A percentile compares a stretch with the other conserved stretches of the same genome.
These are phyloP conservation scores for Megaptera novaeangliae DNA, from an alignment of 2,113 vertebrate genomes.

Conservation along the genomic window DNA sequence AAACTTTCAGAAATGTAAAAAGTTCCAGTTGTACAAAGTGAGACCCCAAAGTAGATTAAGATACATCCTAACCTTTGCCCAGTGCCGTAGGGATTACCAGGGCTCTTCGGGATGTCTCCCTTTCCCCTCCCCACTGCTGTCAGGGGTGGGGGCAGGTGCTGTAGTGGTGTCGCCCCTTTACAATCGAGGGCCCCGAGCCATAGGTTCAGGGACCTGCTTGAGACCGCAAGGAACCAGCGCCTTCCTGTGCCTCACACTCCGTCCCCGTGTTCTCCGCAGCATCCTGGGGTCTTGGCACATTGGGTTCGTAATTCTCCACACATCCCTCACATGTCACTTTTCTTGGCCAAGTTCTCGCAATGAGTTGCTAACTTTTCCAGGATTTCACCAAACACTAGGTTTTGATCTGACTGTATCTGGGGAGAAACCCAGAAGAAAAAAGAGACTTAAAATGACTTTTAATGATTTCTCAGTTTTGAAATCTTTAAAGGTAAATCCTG, in stretches of 20 bases:
- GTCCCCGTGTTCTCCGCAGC: fast-evolving
- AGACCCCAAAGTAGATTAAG: background rate
- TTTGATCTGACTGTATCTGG: background rate
- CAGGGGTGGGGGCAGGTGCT: background rate
- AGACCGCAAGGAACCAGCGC: fast-evolving
- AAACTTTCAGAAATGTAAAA: conserved; percentile 5
- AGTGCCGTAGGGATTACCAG: background rate
- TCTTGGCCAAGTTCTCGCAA: background rate
- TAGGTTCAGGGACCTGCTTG: background rate
- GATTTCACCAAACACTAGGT: background rate
- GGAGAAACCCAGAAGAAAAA: background rate
- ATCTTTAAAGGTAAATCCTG: background rate
- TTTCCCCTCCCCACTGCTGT: background rate
- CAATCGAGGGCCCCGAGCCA: background rate
- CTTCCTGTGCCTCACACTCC: no score
- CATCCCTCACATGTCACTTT: background rate
- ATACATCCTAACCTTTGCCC: background rate
- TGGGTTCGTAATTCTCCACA: background rate
- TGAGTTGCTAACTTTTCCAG: background rate
- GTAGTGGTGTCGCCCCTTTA: fast-evolving
- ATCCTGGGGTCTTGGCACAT: fast-evolving
- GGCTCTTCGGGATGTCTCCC: background rate
- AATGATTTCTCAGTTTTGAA: background rate
- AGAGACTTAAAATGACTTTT: background rate
- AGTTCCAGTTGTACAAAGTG: background rate